phyloP scores from a whole-genome alignment of 2,113 vertebrate genomes.

The Podiceps cristatus region DNA sequence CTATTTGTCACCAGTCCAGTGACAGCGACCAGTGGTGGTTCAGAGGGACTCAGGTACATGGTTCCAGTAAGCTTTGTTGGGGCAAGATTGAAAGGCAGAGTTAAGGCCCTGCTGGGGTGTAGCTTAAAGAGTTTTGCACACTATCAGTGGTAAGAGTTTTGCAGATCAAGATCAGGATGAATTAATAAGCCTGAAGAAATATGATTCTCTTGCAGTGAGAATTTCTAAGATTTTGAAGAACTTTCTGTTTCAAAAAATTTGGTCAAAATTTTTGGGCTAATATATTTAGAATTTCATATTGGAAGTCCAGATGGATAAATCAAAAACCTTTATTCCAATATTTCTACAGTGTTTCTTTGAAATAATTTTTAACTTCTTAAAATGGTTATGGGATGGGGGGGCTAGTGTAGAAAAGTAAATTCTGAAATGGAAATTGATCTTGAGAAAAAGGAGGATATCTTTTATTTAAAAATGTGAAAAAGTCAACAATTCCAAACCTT shows the following conservation, averaged over 20 bases:
- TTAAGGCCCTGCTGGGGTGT: background rate
- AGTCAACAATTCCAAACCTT: background rate
- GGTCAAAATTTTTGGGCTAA: background rate
- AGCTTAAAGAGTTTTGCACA: background rate
- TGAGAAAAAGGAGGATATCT: background rate
- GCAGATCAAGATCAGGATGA: background rate
- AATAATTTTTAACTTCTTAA: background rate
- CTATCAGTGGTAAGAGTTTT: background rate
- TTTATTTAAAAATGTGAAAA: background rate
- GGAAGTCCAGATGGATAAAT: background rate
- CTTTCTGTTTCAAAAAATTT: background rate
- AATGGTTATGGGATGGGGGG: background rate
- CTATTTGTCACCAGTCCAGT: background rate
- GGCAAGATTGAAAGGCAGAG: background rate
- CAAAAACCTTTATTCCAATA: background rate
- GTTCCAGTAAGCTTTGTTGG: background rate
- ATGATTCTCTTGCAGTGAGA: background rate
- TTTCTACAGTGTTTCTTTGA: background rate
- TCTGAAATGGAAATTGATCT: background rate
- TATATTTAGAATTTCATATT: background rate
- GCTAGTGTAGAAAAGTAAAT: background rate
- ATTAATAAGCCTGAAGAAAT: background rate
- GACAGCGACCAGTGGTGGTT: rapidly evolving
- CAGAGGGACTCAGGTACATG: background rate
- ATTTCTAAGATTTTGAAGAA: background rate